Conservation (phyloP, 2,888 invertebrate genomes). For the Dasysyrphus tricinctus region DNA sequence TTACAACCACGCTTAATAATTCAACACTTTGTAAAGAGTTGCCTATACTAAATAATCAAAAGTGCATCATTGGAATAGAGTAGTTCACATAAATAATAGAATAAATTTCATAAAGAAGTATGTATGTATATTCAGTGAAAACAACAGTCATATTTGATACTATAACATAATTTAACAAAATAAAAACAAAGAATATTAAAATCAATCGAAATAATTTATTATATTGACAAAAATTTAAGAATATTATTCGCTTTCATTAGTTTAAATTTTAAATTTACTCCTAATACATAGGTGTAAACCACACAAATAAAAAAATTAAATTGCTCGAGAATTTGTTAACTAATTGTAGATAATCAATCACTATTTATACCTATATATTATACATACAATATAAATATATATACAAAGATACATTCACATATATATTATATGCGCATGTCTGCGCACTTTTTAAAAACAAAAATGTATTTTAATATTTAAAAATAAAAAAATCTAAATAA, state of each 20-base stretch:
- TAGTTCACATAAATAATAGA: not conserved
- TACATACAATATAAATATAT: conserved; percentile 52
- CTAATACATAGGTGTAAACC: conserved; percentile 49
- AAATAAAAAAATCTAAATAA: conserved; percentile 19
- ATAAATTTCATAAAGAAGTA: conserved; percentile 1
- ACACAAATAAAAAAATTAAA: conserved; percentile 38
- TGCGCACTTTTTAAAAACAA: conserved; percentile 46
- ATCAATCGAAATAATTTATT: conserved; percentile 67
- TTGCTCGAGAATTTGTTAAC: conserved; percentile 75
- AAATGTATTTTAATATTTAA: conserved; percentile 64
- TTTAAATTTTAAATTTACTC: conserved; percentile 59
- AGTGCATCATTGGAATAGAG: not conserved
- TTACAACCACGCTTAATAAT: conserved; percentile 3
- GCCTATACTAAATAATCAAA: not conserved
- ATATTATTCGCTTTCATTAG: conserved; percentile 67
- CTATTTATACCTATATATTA: conserved; percentile 59
- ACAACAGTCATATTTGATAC: conserved; percentile 66
- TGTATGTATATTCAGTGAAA: conserved; percentile 39
- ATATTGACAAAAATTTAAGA: conserved; percentile 34
- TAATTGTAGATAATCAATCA: conserved; percentile 75
- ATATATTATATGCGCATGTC: not conserved
- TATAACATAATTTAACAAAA: not conserved
- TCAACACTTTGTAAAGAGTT: not conserved
- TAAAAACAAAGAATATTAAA: conserved; percentile 31
- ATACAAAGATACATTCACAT: conserved; percentile 12